These are phyloP conservation scores for Ophion costatus DNA, from an alignment of 2,888 invertebrate genomes.

Conservation along the genomic window DNA sequence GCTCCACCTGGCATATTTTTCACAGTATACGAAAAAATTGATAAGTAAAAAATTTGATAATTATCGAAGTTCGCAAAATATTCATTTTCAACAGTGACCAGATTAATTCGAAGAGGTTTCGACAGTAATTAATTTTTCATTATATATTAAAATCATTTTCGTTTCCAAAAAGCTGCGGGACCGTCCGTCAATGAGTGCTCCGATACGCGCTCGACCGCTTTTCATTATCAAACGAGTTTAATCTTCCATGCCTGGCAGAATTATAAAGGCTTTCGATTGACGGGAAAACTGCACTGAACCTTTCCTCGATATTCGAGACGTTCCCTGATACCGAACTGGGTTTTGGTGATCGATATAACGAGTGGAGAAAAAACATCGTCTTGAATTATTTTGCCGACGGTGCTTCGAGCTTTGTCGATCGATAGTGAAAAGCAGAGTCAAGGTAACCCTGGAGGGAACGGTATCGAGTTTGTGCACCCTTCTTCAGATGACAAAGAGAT, in stretches of 20 bases:
- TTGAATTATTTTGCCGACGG: not conserved
- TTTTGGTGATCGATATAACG: not conserved
- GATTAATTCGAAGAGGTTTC: too few species aligned
- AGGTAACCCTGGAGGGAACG: not conserved
- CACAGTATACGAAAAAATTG: too few species aligned
- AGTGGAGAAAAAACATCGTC: not conserved
- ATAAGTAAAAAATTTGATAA: too few species aligned
- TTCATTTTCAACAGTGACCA: too few species aligned
- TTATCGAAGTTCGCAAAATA: too few species aligned
- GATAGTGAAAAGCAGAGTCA: not conserved
- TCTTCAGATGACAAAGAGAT: not conserved
- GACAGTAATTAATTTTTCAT: too few species aligned
- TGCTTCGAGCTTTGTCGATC: not conserved
- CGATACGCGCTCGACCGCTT: too few species aligned
- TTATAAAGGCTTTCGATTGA: not conserved
- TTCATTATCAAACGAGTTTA: too few species aligned
- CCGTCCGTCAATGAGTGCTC: too few species aligned
- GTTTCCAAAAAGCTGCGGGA: too few species aligned
- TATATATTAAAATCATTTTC: too few species aligned
- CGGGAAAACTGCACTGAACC: not conserved
- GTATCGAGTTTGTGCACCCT: not conserved
- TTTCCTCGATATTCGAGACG: not conserved
- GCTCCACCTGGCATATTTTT: too few species aligned
- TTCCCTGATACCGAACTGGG: not conserved
- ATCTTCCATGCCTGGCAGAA: not conserved